Base-by-base conservation (phyloP, 1,140 invertebrate species). In the Mya arenaria region DNA sequence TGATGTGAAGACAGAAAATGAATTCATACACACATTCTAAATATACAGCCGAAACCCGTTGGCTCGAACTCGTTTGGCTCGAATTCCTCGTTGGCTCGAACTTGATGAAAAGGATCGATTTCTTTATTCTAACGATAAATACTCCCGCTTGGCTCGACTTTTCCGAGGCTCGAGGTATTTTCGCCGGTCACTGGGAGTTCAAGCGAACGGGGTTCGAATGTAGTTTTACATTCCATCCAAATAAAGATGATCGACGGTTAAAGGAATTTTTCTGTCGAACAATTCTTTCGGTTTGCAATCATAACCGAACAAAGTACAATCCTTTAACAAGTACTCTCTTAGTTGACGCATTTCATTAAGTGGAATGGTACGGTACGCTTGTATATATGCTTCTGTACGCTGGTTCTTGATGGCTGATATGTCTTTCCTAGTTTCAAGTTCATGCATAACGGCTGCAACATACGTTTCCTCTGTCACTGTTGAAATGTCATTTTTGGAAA, bases 271-370 rank as follows among this genome's bases (percentile, higher is more conserved):
- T 55, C 74, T 44, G 8, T 65, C 28, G 39, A 78, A 78, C 8
- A 78, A 41, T 28, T 78, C 13, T 4, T n/a, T n/a, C 4, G 81
- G 81, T n/a, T 60, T 69, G 13, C 32, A 34, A 25, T 84, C 68
- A 44, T 84, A 84, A 56, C 28, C 58, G 52, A 79, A 79, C 25
- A 85, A n/a, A n/a, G 19, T 3, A 37, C 74, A 84, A 34, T 84
- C 82, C 37, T 37, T 77, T 44, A 65, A 34, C 19, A 84, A 19
- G 19, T 71, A 72, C 58, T 78, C 36, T 30, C 39, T 52, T 23
- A 79, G 48, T 36, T 52, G 44, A 0, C 17, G 19, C 55, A 72
- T 62, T 1, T 41, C 17, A 17, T 71, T 60, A n/a, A 55, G 1
- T 15, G 82, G 48, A 1, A 84, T 48, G 17, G 30, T 41, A 10